Evolutionary conservation across 2,888 invertebrate genomes (phyloP).

Genomic region (Pasiphila rectangulata): DNA sequence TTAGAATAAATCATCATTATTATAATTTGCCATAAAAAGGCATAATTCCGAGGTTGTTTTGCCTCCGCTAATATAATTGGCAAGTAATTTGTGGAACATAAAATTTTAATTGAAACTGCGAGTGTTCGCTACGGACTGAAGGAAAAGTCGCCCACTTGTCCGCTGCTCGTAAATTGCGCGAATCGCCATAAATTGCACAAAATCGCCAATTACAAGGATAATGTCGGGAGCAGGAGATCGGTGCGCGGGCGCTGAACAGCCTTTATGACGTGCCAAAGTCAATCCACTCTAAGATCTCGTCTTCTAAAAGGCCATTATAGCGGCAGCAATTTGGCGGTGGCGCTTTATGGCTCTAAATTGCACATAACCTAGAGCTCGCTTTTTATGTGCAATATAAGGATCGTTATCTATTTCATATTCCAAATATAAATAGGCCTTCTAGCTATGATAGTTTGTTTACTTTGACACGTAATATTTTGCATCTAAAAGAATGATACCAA

Average conservation of each 20-base stretch:
- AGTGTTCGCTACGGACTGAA: slow-evolving; percentile 51
- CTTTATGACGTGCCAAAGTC: slow-evolving; percentile 58
- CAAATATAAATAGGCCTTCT: neutral
- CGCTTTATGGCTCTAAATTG: neutral
- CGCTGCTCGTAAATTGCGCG: slow-evolving; percentile 75
- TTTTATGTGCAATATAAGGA: neutral
- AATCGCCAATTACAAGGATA: slow-evolving; percentile 76
- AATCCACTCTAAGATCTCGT: slow-evolving; percentile 41
- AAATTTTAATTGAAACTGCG: slow-evolving; percentile 72
- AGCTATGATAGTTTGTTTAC: neutral
- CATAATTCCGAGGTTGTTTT: slow-evolving; percentile 46
- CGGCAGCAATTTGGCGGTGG: slow-evolving; percentile 1
- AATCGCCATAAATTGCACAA: slow-evolving; percentile 77
- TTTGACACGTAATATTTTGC: too few species aligned
- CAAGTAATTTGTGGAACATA: slow-evolving; percentile 70
- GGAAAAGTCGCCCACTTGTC: slow-evolving; percentile 70
- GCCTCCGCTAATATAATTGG: slow-evolving; percentile 68
- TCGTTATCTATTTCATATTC: too few species aligned
- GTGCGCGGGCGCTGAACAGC: slow-evolving; percentile 41
- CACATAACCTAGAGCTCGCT: neutral
- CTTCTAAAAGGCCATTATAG: neutral
- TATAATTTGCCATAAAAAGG: slow-evolving; percentile 37
- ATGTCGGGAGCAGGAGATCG: slow-evolving; percentile 56
- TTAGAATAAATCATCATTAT: slow-evolving; percentile 36
- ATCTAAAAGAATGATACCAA: too few species aligned